Evolutionary conservation across 2,113 vertebrate species (phyloP).

Genomic region (Thymallus thymallus): DNA sequence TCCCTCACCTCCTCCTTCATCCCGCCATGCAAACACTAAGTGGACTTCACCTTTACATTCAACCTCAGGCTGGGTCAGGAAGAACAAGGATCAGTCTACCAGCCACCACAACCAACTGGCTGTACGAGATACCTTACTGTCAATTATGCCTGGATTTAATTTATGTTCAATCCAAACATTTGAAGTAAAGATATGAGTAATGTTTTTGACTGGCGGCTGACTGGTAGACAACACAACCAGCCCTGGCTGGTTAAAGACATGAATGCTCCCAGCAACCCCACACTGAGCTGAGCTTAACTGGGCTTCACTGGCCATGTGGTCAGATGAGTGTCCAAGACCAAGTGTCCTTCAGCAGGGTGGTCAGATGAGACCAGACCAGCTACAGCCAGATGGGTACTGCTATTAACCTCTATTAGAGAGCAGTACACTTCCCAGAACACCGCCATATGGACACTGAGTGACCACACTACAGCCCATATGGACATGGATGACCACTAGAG

Average conservation of each 20-base stretch:
- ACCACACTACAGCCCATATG: conserved; percentile 8
- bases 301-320: too few relatives aligned
- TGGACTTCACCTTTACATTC: conserved; percentile 59
- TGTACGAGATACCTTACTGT: too few relatives aligned
- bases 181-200: too few relatives aligned
- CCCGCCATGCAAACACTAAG: conserved; percentile 55
- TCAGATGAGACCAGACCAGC: conserved; percentile 47
- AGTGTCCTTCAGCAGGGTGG: conserved; percentile 64
- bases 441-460: conserved; percentile 30
- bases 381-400: conserved; percentile 44
- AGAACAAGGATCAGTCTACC: not conserved
- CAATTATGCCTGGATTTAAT: too few relatives aligned
- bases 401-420: conserved; percentile 57
- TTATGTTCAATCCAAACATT: too few relatives aligned
- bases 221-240: too few relatives aligned
- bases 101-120: too few relatives aligned
- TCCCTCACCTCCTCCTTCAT: too few relatives aligned
- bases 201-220: too few relatives aligned
- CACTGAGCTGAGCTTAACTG: too few relatives aligned
- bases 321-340: not conserved
- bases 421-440: conserved; percentile 44
- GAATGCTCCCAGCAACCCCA: too few relatives aligned
- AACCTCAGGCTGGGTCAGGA: conserved; percentile 14
- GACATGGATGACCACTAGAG: conserved; percentile 2
- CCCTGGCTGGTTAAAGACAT: too few relatives aligned